These are phyloP conservation scores for Anguilla anguilla DNA, from an alignment of 2,797 vertebrate species.

Conservation along the genomic window DNA sequence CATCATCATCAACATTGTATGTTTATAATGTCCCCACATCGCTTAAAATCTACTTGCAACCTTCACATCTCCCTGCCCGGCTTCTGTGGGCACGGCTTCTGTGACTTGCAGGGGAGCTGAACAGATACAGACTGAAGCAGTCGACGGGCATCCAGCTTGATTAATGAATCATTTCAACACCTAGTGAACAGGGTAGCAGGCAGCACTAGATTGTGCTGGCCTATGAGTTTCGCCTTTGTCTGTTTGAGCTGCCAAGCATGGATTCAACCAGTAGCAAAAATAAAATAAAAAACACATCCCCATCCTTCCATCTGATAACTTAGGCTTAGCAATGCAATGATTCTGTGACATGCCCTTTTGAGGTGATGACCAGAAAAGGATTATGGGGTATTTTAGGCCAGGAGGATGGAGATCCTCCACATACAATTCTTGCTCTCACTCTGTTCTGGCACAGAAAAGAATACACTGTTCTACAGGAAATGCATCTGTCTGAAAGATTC, in stretches of 20 bases:
- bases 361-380: neutral
- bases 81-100: neutral
- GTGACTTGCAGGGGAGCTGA: neutral
- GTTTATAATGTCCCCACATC: neutral
- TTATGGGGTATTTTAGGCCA: neutral
- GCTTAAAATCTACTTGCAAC: neutral
- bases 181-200: neutral
- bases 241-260: neutral
- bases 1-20: neutral
- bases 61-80: neutral
- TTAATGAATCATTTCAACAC: neutral
- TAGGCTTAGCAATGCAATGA: neutral
- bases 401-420: neutral
- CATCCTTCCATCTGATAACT: neutral
- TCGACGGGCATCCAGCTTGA: neutral
- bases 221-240: neutral
- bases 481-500: neutral
- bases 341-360: neutral
- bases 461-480: neutral
- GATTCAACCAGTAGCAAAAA: neutral
- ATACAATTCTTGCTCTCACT: neutral
- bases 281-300: neutral
- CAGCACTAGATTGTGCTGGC: neutral
- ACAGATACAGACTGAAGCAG: neutral
- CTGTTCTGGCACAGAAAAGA: neutral